Evolutionary conservation across 1,140 invertebrate species (phyloP).

Genomic region (Delia radicum): DNA sequence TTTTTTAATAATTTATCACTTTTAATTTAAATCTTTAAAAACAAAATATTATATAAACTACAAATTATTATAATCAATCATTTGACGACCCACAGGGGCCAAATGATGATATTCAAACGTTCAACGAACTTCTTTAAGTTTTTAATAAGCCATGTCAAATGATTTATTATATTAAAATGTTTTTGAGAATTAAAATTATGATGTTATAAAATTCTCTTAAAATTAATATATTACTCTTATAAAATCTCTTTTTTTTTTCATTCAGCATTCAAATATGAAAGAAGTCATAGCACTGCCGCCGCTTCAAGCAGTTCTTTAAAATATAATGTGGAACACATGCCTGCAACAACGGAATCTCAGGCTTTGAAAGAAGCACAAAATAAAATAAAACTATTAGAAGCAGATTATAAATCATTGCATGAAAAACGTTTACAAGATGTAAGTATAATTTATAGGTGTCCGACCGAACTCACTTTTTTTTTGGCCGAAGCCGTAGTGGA

Average conservation of each 20-base stretch:
- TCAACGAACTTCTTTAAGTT: not conserved
- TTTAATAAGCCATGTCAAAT: not conserved
- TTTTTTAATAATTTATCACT: not conserved
- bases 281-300: slow-evolving; percentile 22
- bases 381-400: slow-evolving; percentile 62
- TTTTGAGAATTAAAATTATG: not conserved
- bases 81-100: not conserved
- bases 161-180: not conserved
- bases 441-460: slow-evolving; percentile 54
- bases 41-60: not conserved
- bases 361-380: slow-evolving; percentile 63
- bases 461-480: no score
- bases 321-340: slow-evolving; percentile 48
- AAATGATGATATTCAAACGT: not conserved
- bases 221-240: not conserved
- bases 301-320: slow-evolving; percentile 36
- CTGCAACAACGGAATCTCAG: slow-evolving; percentile 62
- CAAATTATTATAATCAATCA: not conserved
- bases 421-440: slow-evolving; percentile 75
- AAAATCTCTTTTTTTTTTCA: not conserved
- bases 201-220: not conserved
- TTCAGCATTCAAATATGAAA: slow-evolving; percentile 29
- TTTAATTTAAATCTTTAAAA: not conserved
- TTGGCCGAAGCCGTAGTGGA: no score
- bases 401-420: slow-evolving; percentile 69